Percentiles rank a stretch among this genome's conserved stretches.
Evolutionary conservation across 1,140 invertebrate species (phyloP).

Genomic region (Oryzaephilus surinamensis): DNA sequence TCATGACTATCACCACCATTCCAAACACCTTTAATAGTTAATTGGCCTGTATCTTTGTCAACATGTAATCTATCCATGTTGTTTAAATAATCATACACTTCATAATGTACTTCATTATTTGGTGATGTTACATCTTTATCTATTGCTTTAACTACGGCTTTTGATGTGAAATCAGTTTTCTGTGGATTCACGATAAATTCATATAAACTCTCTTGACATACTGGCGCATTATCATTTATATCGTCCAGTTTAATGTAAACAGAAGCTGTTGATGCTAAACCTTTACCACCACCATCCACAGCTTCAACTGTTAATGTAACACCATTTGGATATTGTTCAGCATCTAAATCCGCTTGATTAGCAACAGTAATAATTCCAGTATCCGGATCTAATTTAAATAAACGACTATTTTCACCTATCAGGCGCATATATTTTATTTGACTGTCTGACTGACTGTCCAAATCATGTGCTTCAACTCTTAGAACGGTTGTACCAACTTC

Average conservation of each 20-base stretch:
- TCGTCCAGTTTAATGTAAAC: constrained; percentile 68
- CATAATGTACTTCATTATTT: constrained; percentile 77
- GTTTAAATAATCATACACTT: constrained; percentile 57
- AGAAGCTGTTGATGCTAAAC: constrained; percentile 58
- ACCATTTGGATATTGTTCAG: constrained; percentile 61
- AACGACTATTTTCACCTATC: constrained; percentile 17
- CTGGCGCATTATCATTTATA: constrained; percentile 78
- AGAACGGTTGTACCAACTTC: constrained; percentile 50
- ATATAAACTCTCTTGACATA: constrained; percentile 69
- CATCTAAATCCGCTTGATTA: constrained; percentile 65
- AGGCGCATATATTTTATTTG: constrained; percentile 60
- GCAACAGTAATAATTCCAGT: constrained; percentile 69
- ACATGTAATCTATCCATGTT: constrained; percentile 39
- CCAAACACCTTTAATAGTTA: constrained; percentile 27
- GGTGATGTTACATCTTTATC: constrained; percentile 75
- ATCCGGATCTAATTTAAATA: constrained; percentile 61
- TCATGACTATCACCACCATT: constrained; percentile 30
- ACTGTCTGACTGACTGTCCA: constrained; percentile 60
- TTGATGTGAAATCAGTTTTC: constrained; percentile 57
- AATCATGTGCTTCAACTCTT: constrained; percentile 64
- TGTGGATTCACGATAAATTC: constrained; percentile 70
- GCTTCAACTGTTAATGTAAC: constrained; percentile 64
- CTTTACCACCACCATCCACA: constrained; percentile 70
- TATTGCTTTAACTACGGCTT: constrained; percentile 63
- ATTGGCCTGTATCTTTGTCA: constrained; percentile 63